Conservation (phyloP, 2,797 vertebrate species). For the Sternarchorhynchus goeldii region DNA sequence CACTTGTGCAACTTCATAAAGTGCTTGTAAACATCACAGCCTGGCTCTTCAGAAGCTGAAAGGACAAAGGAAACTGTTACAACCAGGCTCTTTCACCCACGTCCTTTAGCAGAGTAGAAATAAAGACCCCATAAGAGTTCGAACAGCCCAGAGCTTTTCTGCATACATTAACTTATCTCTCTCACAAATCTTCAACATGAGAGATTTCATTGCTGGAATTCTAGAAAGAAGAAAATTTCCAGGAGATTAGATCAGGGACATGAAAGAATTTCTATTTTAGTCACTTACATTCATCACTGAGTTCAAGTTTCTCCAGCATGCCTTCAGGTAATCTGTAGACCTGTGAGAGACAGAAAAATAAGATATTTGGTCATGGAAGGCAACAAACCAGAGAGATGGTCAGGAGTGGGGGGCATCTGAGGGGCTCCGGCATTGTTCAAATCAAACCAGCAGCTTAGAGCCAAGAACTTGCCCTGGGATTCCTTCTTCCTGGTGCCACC, state of each 20-base stretch:
- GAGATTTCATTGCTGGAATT: too few species aligned
- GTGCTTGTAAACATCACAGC: slow-evolving; percentile 95
- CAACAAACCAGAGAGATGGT: background rate
- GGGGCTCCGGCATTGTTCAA: too few species aligned
- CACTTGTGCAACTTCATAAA: slow-evolving; percentile 99
- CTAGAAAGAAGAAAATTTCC: too few species aligned
- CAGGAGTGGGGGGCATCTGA: too few species aligned
- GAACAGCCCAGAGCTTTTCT: too few species aligned
- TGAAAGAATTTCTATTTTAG: background rate
- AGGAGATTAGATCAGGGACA: too few species aligned
- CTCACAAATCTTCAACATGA: too few species aligned
- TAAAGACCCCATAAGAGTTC: background rate
- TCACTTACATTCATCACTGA: slow-evolving; percentile 75
- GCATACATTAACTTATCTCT: too few species aligned
- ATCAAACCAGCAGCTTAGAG: too few species aligned
- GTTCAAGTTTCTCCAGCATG: slow-evolving; percentile 83
- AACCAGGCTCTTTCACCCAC: slow-evolving; percentile 18
- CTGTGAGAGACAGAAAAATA: slow-evolving; percentile 56
- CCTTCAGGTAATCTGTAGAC: slow-evolving; percentile 75
- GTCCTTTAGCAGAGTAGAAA: slow-evolving; percentile 48
- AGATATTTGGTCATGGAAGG: slow-evolving; percentile 15
- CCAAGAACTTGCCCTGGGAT: too few species aligned
- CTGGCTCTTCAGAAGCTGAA: slow-evolving; percentile 90
- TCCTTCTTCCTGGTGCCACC: too few species aligned
- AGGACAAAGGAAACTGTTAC: slow-evolving; percentile 39